Conservation (phyloP, 23 tunicate species). For the Pegea sp. region DNA sequence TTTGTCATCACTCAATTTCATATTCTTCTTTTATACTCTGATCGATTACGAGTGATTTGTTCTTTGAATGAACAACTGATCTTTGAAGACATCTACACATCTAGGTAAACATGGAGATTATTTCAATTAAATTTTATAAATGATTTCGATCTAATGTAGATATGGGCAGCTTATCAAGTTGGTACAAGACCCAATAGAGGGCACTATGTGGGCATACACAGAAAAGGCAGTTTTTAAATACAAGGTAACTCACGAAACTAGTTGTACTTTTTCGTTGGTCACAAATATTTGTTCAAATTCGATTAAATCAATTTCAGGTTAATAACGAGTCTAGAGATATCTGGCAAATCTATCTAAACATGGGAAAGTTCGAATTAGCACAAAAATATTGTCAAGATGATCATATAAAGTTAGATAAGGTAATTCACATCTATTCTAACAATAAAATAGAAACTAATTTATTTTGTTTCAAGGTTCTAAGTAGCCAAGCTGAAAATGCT, state of each 20-base stretch:
- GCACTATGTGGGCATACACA: conserved; percentile 44
- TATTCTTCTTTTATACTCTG: conserved; percentile 29
- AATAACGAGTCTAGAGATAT: conserved; percentile 57
- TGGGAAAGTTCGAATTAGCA: conserved; percentile 64
- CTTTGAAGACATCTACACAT: conserved; percentile 44
- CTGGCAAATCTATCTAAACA: conserved; percentile 85
- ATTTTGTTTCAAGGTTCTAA: conserved; percentile 15
- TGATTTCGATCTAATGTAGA: conserved; percentile 8
- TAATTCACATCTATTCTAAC: neutral
- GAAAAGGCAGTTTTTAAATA: conserved; percentile 59
- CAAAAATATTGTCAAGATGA: conserved; percentile 69
- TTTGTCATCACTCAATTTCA: conserved; percentile 58
- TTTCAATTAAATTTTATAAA: neutral
- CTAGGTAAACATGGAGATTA: conserved; percentile 25
- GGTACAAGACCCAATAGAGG: conserved; percentile 29
- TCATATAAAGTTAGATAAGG: conserved; percentile 54
- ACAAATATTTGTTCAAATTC: no score
- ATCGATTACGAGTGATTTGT: conserved; percentile 41
- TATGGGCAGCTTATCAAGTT: conserved; percentile 34
- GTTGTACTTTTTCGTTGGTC: no score
- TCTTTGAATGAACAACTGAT: conserved; percentile 56
- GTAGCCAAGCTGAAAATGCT: conserved; percentile 62
- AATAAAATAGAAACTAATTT: neutral
- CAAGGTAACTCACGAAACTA: no score
- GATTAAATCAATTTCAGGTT: conserved; percentile 9